Evolutionary conservation across 2,797 vertebrate genomes (phyloP).

Genomic region (Sebastes melanostomus): DNA sequence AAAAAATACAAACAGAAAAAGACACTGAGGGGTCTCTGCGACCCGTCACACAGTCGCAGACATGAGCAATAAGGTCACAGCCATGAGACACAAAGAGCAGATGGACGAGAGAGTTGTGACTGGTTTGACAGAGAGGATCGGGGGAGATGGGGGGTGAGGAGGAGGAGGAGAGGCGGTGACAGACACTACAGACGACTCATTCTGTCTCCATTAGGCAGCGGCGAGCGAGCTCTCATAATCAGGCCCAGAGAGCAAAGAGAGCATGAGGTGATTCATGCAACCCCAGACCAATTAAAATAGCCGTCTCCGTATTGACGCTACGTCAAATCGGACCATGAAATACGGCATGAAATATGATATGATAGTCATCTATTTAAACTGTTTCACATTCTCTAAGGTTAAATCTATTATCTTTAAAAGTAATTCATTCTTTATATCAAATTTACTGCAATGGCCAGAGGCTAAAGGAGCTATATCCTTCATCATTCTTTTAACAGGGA

Average conservation of each 20-base stretch:
- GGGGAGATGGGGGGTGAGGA: constrained; percentile 12
- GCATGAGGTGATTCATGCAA: constrained; percentile 53
- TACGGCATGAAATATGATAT: neutral
- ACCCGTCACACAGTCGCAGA: neutral
- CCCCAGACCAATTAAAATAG: constrained; percentile 59
- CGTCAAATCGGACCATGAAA: constrained; percentile 22
- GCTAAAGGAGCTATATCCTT: neutral
- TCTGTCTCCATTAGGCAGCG: constrained; percentile 59
- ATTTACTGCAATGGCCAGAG: neutral
- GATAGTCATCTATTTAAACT: constrained; percentile 14
- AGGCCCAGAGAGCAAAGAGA: constrained; percentile 55
- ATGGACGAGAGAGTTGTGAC: constrained; percentile 33
- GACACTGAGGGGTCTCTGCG: neutral
- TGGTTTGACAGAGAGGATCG: constrained; percentile 28
- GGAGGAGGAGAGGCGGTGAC: constrained; percentile 22
- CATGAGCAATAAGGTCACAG: constrained; percentile 41
- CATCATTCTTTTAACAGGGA: constrained; percentile 5
- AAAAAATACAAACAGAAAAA: too few species aligned
- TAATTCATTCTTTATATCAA: neutral
- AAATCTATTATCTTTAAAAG: neutral
- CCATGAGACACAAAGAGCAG: constrained; percentile 45
- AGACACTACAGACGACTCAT: constrained; percentile 57
- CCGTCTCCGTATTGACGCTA: constrained; percentile 23
- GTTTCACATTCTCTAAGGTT: neutral
- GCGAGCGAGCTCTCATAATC: constrained; percentile 55